A percentile compares a stretch with the other conserved stretches of the same genome.
These are phyloP conservation scores for Paracyprichromis sp. DNA, from an alignment of 2,113 vertebrate genomes.

Conservation along the genomic window DNA sequence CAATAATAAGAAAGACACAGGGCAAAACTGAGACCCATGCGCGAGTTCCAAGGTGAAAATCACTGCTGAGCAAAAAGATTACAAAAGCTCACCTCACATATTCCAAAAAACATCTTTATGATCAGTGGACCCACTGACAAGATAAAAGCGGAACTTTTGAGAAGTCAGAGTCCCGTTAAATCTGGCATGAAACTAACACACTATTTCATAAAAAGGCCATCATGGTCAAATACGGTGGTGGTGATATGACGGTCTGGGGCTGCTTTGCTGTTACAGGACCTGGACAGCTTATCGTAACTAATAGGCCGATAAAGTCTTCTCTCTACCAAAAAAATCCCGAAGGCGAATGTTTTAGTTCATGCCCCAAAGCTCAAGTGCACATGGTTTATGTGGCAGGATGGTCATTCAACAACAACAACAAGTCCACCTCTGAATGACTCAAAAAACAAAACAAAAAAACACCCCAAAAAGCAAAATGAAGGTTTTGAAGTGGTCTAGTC, in stretches of 20 bases:
- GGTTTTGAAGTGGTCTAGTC: not conserved
- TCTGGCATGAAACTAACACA: not conserved
- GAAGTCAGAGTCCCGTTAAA: fast-evolving
- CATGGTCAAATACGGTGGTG: not conserved
- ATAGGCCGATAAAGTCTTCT: not conserved
- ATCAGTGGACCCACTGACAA: not conserved
- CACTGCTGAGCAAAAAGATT: not conserved
- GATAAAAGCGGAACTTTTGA: not conserved
- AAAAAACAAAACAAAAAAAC: not conserved
- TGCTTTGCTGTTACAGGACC: not conserved
- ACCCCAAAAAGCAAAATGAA: not conserved
- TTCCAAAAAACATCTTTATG: not conserved
- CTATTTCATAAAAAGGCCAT: not conserved
- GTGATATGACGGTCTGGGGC: not conserved
- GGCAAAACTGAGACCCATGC: not conserved
- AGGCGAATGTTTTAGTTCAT: not conserved
- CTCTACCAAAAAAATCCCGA: not conserved
- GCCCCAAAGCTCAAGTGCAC: not conserved
- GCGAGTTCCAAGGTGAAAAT: not conserved
- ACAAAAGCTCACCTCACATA: not conserved
- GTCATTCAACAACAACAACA: too few species aligned
- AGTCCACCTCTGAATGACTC: too few species aligned
- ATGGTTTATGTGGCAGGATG: too few species aligned
- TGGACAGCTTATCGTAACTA: not conserved
- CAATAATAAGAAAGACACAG: not conserved